These are phyloP conservation scores for Dolichotis patagonum DNA, from an alignment of 2,113 vertebrate species.

Conservation along the genomic window DNA sequence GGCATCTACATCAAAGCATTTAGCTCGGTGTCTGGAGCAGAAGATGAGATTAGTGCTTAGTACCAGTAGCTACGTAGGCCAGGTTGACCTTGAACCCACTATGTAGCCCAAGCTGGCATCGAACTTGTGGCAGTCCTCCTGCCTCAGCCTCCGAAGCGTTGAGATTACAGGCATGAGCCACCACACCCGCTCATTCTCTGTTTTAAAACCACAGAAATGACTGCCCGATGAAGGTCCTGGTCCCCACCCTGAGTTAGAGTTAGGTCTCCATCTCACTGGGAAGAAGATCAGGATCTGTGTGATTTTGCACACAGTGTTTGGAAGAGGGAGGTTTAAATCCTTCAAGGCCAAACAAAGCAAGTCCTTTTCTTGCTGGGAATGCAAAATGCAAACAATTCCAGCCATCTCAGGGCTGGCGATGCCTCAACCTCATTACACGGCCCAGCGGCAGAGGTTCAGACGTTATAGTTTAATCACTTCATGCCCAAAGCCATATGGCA, in stretches of 20 bases:
- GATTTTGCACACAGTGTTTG: neutral
- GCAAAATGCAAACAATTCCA: neutral
- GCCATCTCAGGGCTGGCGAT: neutral
- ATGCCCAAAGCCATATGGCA: slow-evolving; percentile 56
- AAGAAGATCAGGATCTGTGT: neutral
- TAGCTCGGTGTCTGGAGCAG: neutral
- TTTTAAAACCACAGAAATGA: neutral
- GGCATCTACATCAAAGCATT: neutral
- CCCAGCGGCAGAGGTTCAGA: neutral
- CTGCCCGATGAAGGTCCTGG: neutral
- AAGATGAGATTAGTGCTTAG: neutral
- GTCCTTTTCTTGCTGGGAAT: neutral
- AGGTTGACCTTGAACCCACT: neutral
- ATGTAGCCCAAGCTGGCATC: neutral
- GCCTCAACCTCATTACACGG: neutral
- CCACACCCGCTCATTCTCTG: neutral
- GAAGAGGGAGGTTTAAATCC: neutral
- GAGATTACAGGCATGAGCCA: neutral
- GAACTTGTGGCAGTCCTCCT: neutral
- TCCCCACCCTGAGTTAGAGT: neutral
- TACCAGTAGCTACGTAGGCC: neutral
- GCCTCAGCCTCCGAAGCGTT: neutral
- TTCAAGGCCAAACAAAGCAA: neutral
- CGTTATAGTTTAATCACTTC: slow-evolving; percentile 55
- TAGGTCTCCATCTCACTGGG: neutral